These are phyloP conservation scores for Tyto alba DNA, from an alignment of 2,113 vertebrate genomes.

Conservation along the genomic window DNA sequence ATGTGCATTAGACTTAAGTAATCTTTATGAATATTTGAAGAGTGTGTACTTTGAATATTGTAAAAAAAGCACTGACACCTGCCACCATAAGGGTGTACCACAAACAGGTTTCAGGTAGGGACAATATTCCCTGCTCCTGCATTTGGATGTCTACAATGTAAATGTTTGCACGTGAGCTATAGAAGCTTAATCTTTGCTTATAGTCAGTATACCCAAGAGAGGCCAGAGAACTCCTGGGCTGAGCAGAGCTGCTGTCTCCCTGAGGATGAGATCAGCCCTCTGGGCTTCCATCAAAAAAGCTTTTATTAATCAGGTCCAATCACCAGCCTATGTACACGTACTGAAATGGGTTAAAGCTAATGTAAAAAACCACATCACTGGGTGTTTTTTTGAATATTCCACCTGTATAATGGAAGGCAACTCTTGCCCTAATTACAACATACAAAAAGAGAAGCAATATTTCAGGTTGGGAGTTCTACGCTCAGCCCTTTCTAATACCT, in stretches of 20 bases:
- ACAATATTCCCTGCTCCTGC: neutral
- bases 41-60: neutral
- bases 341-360: neutral
- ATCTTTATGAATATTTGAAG: neutral
- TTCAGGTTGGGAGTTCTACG: neutral
- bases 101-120: neutral
- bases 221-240: neutral
- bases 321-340: fast-evolving
- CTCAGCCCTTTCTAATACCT: neutral
- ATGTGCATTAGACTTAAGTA: neutral
- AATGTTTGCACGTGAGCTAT: fast-evolving
- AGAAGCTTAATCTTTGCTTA: neutral
- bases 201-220: neutral
- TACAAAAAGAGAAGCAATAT: neutral
- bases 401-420: neutral
- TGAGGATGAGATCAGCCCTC: neutral
- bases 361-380: neutral
- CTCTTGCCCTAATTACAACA: neutral
- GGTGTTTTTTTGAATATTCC: neutral
- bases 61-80: neutral
- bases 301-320: neutral
- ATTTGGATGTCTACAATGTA: neutral
- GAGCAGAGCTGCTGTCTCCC: fast-evolving
- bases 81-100: neutral
- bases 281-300: neutral